Evolutionary conservation across 1,140 invertebrate species (phyloP), one percentile per base, ranked within the genome.

Genomic region (Leptinotarsa texana): DNA sequence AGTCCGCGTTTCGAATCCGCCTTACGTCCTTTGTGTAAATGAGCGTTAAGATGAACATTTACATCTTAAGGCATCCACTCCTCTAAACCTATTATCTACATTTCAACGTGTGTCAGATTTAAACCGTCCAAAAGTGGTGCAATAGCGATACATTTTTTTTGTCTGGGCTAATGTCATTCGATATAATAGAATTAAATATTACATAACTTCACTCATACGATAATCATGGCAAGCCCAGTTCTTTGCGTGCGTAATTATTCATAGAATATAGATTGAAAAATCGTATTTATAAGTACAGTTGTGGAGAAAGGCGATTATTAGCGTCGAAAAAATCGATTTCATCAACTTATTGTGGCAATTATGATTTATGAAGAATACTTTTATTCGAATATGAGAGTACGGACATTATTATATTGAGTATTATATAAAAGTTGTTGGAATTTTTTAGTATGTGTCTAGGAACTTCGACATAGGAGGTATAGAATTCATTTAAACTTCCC

Each of bases 211-310:
- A n/a, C 22, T 67, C n/a, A 27, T 67, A 67, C 65, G 24, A 33
- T 67, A 67, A 27, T 67, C 65, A 67, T 67, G 65, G 17, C 27
- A 67, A 67, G 65, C 65, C 65, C n/a, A 67, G 15, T 67, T 27
- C 51, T 67, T 67, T 24, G 24, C 65, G 65, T 57, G 17, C 51
- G 42, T 74, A 72, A 75, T 72, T 72, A 67, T 72, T 75, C 72
- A 75, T 75, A 49, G 74, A 75, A 75, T 75, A 72, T 75, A 75
- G 74, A 75, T 75, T 75, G 69, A 67, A 75, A 68, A 75, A 75
- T 75, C 57, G 68, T 67, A 33, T 67, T 15, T 67, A 67, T 67
- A 42, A 8, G 42, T 24, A 15, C 63, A 18, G 65, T 22, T 42
- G 27, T 11, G 27, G 65, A 67, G 65, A 67, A 67, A 67, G 65